A percentile compares a stretch with the other conserved stretches of the same genome.
These are phyloP conservation scores for Neosalanx taihuensis DNA, from an alignment of 2,797 vertebrate species.

Conservation along the genomic window DNA sequence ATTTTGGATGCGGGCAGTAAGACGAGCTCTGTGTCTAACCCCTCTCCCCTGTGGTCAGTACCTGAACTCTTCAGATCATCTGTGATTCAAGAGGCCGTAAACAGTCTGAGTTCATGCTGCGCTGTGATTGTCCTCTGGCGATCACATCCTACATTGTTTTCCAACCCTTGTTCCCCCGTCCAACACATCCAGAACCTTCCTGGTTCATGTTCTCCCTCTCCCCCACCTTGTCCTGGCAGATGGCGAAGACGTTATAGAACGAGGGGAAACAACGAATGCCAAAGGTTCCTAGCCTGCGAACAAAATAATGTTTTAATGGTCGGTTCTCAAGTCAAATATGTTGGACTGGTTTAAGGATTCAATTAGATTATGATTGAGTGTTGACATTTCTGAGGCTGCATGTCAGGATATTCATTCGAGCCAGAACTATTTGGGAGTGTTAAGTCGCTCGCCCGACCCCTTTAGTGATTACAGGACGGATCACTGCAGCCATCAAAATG, in stretches of 20 bases:
- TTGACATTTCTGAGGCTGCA: constrained; percentile 74
- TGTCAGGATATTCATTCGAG: constrained; percentile 74
- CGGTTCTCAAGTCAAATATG: constrained; percentile 47
- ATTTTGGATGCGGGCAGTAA: background rate
- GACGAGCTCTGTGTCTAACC: background rate
- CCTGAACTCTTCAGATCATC: background rate
- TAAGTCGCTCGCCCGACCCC: constrained; percentile 42
- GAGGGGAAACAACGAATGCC: constrained; percentile 47
- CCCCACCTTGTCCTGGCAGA: constrained; percentile 41
- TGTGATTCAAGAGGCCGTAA: no score
- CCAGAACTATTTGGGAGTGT: constrained; percentile 58
- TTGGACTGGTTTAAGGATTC: constrained; percentile 67
- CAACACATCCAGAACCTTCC: constrained; percentile 43
- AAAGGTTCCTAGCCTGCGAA: constrained; percentile 54
- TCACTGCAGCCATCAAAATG: constrained; percentile 55
- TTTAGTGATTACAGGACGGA: constrained; percentile 62
- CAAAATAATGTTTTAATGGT: constrained; percentile 69
- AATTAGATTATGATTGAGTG: constrained; percentile 73
- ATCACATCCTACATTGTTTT: background rate
- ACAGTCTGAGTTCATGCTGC: background rate
- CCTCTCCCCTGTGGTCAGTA: background rate
- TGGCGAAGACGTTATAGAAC: constrained; percentile 63
- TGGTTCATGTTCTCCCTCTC: constrained; percentile 14
- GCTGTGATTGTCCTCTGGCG: background rate
- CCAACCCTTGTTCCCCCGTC: background rate